Evolutionary conservation across 2,797 vertebrate species (phyloP).

Genomic region (Steatocranus sp.): DNA sequence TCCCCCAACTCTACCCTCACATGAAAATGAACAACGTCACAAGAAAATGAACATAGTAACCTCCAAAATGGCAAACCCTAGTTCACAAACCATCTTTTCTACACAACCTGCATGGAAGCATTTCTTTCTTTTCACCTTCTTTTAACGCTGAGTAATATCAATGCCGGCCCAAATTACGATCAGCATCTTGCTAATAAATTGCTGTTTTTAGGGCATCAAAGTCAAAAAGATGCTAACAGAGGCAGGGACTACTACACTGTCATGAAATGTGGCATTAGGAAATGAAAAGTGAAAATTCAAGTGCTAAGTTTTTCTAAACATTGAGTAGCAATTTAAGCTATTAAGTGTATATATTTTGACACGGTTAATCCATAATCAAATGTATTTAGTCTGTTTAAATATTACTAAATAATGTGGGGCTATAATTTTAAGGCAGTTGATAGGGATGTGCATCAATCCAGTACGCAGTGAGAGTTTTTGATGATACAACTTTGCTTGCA

Average conservation of each 20-base stretch:
- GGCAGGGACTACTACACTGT: not conserved
- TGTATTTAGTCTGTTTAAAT: not conserved
- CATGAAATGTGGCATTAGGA: not conserved
- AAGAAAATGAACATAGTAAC: not conserved
- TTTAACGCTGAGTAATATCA: not conserved
- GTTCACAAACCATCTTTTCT: not conserved
- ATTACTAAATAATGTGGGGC: not conserved
- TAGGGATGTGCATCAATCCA: conserved; percentile 14
- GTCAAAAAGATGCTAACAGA: not conserved
- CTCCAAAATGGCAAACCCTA: accelerated
- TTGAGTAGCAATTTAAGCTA: not conserved
- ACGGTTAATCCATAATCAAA: not conserved
- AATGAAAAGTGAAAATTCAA: not conserved
- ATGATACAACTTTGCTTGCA: conserved; percentile 32
- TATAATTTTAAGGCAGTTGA: not conserved
- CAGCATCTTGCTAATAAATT: not conserved
- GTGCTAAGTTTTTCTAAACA: not conserved
- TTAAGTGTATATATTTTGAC: not conserved
- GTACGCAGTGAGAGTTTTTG: not conserved
- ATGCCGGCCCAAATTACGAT: not conserved
- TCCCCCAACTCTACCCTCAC: not conserved
- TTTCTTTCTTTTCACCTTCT: not conserved
- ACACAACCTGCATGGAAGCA: not conserved
- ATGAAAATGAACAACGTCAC: not conserved
- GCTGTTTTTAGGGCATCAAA: not conserved